Evolutionary conservation across 2,113 vertebrate genomes (phyloP), one percentile per base, ranked within the genome.

Genomic region (Ctenodactylus gundi): DNA sequence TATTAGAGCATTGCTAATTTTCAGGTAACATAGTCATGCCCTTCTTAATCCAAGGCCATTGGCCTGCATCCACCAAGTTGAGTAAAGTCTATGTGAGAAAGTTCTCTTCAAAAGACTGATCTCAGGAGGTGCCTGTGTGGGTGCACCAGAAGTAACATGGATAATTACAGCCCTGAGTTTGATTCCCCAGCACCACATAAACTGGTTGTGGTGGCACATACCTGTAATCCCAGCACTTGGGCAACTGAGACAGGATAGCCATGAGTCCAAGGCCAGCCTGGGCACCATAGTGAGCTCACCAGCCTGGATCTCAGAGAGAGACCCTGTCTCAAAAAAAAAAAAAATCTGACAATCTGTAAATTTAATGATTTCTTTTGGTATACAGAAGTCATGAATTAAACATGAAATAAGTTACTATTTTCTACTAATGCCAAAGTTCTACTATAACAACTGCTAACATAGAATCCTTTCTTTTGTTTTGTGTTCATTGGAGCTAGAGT

Each of bases 401-500:
- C 76, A 7, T 75, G 21, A 80, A 92, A 75, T n/a, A 11, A 68
- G 85, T 75, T n/a, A 51, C 2, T 64, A 64, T 83, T 94, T 92
- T 25, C 49, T 68, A 2, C 23, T 73, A 8, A 85, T 68, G 41
- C 23, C 73, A 68, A 85, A 75, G 23, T 60, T 60, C 49, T 55
- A 8, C 64, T 55, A 27, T 53, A 64, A 39, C 14, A 57, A 25
- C 31, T 67, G 21, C 46, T 80, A n/a, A n/a, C 17, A n/a, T n/a
- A 73, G 9, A 49, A 25, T 67, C 44, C 39, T 64, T 73, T 68
- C 7, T 46, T 80, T 51, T 81, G 76, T 93, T 7, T 46, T 80
- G 60, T 81, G 76, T 93, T 77, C 39, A 57, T 70, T 76, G 31
- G 70, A 92, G 7, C 34, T 80, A 90, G 29, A 86, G 81, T 90